phyloP scores from a whole-genome alignment of 2,888 invertebrate species.

The Lepetodrilus schrolli region DNA sequence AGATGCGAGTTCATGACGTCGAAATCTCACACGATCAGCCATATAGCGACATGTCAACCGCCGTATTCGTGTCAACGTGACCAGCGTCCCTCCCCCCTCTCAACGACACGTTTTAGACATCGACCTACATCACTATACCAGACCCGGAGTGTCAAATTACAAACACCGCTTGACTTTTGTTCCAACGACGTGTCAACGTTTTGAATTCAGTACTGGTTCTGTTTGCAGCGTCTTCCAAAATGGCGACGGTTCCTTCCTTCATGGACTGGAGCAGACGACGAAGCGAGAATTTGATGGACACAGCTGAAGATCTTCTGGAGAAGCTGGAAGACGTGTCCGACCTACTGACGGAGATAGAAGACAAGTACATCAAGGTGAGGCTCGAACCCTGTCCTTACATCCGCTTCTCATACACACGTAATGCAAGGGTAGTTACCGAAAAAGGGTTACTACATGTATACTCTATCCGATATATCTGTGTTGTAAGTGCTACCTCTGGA shows the following conservation, averaged over 20 bases:
- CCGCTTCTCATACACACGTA: too few relatives aligned
- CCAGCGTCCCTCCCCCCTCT: too few relatives aligned
- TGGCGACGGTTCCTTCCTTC: constrained; percentile 37
- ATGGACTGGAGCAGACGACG: constrained; percentile 42
- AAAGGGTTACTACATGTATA: too few relatives aligned
- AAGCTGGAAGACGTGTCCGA: constrained; percentile 58
- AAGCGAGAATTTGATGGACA: constrained; percentile 56
- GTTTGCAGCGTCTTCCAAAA: background rate
- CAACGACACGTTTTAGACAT: too few relatives aligned
- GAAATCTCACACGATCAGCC: too few relatives aligned
- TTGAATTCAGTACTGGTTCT: background rate
- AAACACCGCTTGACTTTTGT: background rate
- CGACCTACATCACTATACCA: background rate
- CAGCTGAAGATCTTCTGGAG: constrained; percentile 60
- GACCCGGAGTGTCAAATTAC: background rate
- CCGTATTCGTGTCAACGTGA: too few relatives aligned
- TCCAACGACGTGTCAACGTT: background rate
- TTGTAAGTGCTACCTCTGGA: too few relatives aligned
- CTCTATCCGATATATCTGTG: too few relatives aligned
- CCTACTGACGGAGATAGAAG: constrained; percentile 58
- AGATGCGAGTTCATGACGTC: too few relatives aligned
- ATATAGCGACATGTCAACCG: too few relatives aligned
- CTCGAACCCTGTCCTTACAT: too few relatives aligned
- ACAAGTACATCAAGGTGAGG: constrained; percentile 54
- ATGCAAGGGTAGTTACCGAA: too few relatives aligned